Evolutionary conservation across 2,113 vertebrate species (phyloP), one percentile per base, ranked within the genome.

Genomic region (Corydoras maculifer): DNA sequence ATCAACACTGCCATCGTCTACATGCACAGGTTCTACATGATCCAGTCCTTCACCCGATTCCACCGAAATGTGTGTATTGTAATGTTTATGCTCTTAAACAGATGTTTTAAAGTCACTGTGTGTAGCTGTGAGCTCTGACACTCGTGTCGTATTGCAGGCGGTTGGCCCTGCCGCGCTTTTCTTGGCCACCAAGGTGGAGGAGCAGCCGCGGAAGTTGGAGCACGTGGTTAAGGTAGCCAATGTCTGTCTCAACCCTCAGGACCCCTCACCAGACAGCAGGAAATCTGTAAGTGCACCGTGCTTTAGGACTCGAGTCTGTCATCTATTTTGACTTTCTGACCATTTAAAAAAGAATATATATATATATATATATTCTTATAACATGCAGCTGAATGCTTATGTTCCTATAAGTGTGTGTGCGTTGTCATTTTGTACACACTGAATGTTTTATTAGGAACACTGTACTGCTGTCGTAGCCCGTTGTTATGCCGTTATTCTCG

Each of bases 21-120:
- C 81, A 95, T 98, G 95, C 96, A 98, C 78, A 93, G 96, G 2
- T 98, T 98, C 86, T 98, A 98, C 82, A 98, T 98, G 96, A 90
- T 97, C 80, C 95, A 98, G 81, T 94, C 94, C 3, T 98, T 98
- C 82, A 97, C 92, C 55, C 92, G 94, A 76, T 97, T 98, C 75
- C 93, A 94, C 84, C 86, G 94, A 79, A 95, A 94, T 29, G 96
- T 98, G 84, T 93, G 96, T 93, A n/a, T 57, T n/a, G 5, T 57
- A 57, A 25, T 25, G 18, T n/a, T 57, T 57, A 7, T n/a, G 3
- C 13, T 57, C n/a, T 57, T 6, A n/a, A 3, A 3, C 4, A 54
- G 32, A 49, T 25, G 0, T 3, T 30, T n/a, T 4, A n/a, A 11
- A 5, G 3, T 43, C 13, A 8, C 5, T 9, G 31, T 5, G 13